These are phyloP conservation scores for Calameuta filiformis DNA, from an alignment of 2,888 invertebrate species.

Conservation along the genomic window DNA sequence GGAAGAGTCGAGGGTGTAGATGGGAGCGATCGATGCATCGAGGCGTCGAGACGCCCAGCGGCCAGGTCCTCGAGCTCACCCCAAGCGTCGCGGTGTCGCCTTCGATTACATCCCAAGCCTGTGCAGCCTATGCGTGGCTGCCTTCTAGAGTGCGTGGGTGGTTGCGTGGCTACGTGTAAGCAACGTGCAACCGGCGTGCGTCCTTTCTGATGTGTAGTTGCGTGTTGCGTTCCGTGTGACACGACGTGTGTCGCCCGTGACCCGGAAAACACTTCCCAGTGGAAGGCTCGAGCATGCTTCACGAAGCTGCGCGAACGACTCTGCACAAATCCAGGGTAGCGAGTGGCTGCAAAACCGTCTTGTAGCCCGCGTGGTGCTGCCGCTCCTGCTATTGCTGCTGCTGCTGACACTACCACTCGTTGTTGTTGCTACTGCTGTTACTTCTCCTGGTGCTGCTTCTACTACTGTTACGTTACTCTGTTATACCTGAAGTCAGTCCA, in stretches of 20 bases:
- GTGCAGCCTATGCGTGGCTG: conserved; percentile 16
- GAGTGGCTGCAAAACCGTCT: conserved; percentile 10
- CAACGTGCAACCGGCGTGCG: neutral
- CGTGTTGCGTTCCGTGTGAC: conserved; percentile 31
- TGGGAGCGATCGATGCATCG: conserved; percentile 55
- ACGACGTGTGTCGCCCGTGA: conserved; percentile 29
- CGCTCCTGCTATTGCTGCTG: neutral
- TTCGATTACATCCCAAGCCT: neutral
- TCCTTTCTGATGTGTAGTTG: neutral
- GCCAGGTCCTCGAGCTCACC: conserved; percentile 53
- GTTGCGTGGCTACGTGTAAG: neutral
- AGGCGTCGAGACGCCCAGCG: conserved; percentile 52
- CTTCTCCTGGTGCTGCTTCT: neutral
- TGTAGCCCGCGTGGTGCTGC: conserved; percentile 2
- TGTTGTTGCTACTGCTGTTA: neutral
- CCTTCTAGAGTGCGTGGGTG: conserved; percentile 2
- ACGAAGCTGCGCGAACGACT: conserved; percentile 23
- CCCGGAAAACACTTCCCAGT: conserved; percentile 26
- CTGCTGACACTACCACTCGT: neutral
- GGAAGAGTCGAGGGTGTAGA: conserved; percentile 29
- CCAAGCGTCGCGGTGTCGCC: conserved; percentile 27
- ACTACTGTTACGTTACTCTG: neutral
- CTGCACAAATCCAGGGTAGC: conserved; percentile 15
- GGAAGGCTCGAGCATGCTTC: conserved; percentile 27
- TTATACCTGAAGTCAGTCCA: neutral